These are phyloP conservation scores for Neodontobutis hainanensis DNA, from an alignment of 2,113 vertebrate genomes.

Conservation along the genomic window DNA sequence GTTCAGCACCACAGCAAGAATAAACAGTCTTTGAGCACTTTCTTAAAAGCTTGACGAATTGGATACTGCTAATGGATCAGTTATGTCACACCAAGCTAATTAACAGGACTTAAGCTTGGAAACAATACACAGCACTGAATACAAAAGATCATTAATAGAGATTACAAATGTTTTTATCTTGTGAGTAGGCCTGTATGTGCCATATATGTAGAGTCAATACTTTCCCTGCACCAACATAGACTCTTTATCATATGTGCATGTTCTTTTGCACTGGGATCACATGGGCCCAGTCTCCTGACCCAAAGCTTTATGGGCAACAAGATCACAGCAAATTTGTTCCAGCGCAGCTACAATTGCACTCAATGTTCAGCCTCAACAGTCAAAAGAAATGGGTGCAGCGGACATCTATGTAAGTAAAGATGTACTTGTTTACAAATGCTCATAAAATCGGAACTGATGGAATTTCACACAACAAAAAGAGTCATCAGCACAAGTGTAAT, in stretches of 20 bases:
- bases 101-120: slow-evolving; percentile 62
- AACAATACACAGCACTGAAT: slow-evolving; percentile 58
- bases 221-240: background rate
- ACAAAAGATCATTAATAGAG: slow-evolving; percentile 62
- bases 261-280: slow-evolving; percentile 50
- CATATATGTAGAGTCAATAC: background rate
- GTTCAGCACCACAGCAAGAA: slow-evolving; percentile 48
- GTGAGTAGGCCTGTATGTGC: background rate
- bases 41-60: slow-evolving; percentile 58
- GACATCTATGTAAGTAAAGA: too few species aligned
- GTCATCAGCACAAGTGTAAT: slow-evolving; percentile 50
- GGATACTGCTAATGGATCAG: slow-evolving; percentile 43
- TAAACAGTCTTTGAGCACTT: slow-evolving; percentile 54
- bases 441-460: background rate
- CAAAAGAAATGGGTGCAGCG: slow-evolving; percentile 12
- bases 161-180: slow-evolving; percentile 1
- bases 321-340: slow-evolving; percentile 63
- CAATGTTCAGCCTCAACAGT: slow-evolving; percentile 10
- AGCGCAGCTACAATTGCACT: slow-evolving; percentile 42
- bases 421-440: too few species aligned
- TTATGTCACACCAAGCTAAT: slow-evolving; percentile 69
- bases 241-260: slow-evolving; percentile 25
- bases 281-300: slow-evolving; percentile 69
- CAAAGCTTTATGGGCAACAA: slow-evolving; percentile 41
- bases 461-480: slow-evolving; percentile 42